Base-by-base conservation (phyloP, 2,888 invertebrate species). In the Lobophora halterata region DNA sequence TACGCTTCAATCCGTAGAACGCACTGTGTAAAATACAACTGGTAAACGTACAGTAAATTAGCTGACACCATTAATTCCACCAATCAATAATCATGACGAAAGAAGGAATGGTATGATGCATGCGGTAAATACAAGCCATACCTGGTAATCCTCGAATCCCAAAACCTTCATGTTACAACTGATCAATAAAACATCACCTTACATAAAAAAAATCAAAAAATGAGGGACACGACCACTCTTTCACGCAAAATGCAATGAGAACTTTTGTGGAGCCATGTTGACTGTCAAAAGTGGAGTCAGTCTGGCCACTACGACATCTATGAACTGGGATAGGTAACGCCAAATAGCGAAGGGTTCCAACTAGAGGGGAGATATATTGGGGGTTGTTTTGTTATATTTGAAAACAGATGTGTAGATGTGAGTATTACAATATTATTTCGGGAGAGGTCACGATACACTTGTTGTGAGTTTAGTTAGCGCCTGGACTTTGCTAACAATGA, bases 1-100 rank as follows among this genome's bases (percentile, higher is more conserved):
- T n/a, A n/a, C n/a, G n/a, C n/a, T n/a, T n/a, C n/a, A 29, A 20
- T 19, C 2, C 3, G 8, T 12, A 13, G 1, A n/a, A 11, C 25
- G 5, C 8, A 6, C 8, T 9, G n/a, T n/a, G n/a, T 5, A 11
- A 35, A 16, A 29, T 23, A 13, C 13, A 39, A 29, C 34, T 34
- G 3, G 31, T 12, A 29, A 37, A 27, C 16, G 34, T 18, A 26
- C 23, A 23, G 18, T 13, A 14, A 24, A 30, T 21, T 27, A 36
- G 37, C 45, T 43, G 37, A 48, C 50, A 64, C 54, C n/a, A n/a
- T n/a, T n/a, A 52, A 54, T 61, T 62, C 46, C 47, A 45, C 50
- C 56, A 65, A 78, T 77, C 78, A 69, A 77, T 78, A 78, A 60
- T 52, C 52, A 52, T 51, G 34, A 32, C 43, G 42, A 52, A 24